phyloP scores from a whole-genome alignment of 1,140 invertebrate genomes.

The Drosophila micromelanica region DNA sequence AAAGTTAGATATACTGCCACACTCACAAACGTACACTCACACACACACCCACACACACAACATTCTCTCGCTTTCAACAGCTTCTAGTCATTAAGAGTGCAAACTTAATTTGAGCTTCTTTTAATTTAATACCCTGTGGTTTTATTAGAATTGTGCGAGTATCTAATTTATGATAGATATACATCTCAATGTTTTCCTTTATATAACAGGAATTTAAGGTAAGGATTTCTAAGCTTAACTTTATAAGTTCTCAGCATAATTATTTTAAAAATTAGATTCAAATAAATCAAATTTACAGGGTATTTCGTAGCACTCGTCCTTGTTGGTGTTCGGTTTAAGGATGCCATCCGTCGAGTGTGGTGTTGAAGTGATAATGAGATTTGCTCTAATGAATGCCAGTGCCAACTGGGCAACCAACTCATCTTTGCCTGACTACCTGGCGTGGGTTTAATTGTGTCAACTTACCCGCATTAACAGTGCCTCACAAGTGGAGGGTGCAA shows the following conservation, averaged over 20 bases:
- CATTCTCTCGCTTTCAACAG: not conserved
- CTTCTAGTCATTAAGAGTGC: conserved; percentile 49
- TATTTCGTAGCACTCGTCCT: not conserved
- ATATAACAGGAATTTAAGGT: no score
- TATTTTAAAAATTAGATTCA: no score
- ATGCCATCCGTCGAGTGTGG: conserved; percentile 18
- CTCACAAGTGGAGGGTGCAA: conserved; percentile 8
- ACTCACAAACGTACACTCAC: not conserved
- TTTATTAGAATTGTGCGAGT: not conserved
- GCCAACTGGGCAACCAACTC: conserved; percentile 10
- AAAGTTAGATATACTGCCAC: conserved; percentile 7
- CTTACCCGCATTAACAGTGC: conserved; percentile 52
- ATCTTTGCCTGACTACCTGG: not conserved
- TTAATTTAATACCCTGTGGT: not conserved
- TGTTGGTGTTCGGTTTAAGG: conserved; percentile 5
- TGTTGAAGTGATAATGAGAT: conserved; percentile 63
- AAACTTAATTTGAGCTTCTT: conserved; percentile 45
- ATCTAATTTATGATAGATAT: no score
- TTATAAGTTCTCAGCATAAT: no score
- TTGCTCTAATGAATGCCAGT: conserved; percentile 47
- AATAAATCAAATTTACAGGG: not conserved
- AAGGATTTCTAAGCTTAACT: no score
- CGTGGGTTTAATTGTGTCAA: conserved; percentile 58
- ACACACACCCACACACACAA: not conserved
- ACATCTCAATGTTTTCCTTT: no score